Evolutionary conservation across 1,140 invertebrate species (phyloP).

Genomic region (Lamellibrachia luymesi): DNA sequence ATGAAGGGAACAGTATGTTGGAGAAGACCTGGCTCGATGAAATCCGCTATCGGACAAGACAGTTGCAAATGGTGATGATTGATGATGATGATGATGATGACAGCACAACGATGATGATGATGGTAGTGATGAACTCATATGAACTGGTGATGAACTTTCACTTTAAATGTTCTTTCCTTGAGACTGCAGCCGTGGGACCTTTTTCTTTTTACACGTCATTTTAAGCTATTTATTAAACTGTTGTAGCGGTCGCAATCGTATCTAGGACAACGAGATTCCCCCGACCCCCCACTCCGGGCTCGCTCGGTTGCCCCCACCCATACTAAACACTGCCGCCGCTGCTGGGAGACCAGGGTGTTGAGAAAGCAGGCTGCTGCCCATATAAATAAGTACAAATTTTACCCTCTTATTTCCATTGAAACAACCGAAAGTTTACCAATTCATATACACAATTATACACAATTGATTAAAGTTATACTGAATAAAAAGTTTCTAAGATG

Average conservation of each 20-base stretch:
- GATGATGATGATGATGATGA: not conserved
- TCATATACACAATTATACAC: not conserved
- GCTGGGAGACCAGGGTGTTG: no score
- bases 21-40: not conserved
- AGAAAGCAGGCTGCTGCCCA: no score
- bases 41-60: not conserved
- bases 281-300: no score
- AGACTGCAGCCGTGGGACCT: not conserved
- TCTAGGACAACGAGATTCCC: not conserved
- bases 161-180: not conserved
- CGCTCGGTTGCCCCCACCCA: no score
- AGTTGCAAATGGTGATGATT: not conserved
- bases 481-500: not conserved
- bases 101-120: not conserved
- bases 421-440: not conserved
- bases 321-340: no score
- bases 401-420: no score
- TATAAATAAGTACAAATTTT: no score
- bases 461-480: not conserved
- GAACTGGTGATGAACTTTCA: not conserved
- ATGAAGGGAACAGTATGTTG: no score
- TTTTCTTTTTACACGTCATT: not conserved
- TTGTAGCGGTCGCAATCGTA: not conserved
- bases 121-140: no score
- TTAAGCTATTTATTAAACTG: no score